These are phyloP conservation scores for Hybognathus amarus DNA, from an alignment of 2,797 vertebrate species.

Conservation along the genomic window DNA sequence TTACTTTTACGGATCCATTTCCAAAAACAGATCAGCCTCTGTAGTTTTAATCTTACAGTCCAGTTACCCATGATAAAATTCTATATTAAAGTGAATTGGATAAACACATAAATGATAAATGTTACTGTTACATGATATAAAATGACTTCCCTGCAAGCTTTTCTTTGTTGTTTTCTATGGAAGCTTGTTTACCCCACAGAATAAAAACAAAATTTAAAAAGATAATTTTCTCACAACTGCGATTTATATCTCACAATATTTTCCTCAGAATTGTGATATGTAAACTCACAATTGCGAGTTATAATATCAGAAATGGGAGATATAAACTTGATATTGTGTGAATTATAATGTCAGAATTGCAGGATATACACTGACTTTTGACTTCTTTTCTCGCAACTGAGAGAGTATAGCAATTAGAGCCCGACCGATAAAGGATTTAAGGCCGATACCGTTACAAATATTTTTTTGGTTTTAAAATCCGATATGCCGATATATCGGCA, in stretches of 20 bases:
- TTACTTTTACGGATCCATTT: not conserved
- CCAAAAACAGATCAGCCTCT: not conserved
- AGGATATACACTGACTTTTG: not conserved
- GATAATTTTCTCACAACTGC: too few species aligned
- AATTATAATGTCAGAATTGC: not conserved
- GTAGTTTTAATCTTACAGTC: not conserved
- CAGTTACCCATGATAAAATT: not conserved
- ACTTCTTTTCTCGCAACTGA: too few species aligned
- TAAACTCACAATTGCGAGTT: too few species aligned
- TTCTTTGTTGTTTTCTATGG: not conserved
- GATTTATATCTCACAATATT: too few species aligned
- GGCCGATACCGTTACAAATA: too few species aligned
- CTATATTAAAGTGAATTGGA: not conserved
- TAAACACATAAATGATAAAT: not conserved
- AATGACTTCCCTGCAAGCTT: not conserved
- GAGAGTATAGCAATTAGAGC: too few species aligned
- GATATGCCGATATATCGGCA: too few species aligned
- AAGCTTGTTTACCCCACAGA: not conserved
- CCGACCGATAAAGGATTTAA: too few species aligned
- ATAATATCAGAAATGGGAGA: too few species aligned
- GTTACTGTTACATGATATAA: not conserved
- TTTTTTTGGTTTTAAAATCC: too few species aligned
- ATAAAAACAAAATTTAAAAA: too few species aligned
- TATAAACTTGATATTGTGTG: not conserved
- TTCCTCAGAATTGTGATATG: too few species aligned